These are phyloP conservation scores for Cybosia mesomella DNA, from an alignment of 2,888 invertebrate species.

Conservation along the genomic window DNA sequence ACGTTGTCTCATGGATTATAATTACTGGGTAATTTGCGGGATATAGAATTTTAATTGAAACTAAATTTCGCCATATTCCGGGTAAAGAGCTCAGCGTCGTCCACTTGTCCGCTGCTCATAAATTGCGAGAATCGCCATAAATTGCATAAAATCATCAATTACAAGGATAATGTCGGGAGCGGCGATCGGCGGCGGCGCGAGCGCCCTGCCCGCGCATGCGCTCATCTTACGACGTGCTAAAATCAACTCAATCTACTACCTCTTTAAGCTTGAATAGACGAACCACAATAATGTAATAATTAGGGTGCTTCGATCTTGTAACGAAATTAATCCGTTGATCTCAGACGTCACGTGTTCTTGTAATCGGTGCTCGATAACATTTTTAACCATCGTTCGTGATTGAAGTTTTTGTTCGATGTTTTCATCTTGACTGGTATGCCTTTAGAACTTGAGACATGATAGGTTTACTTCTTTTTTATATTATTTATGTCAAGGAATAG, in stretches of 20 bases:
- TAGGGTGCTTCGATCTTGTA: slow-evolving; percentile 58
- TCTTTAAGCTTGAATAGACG: slow-evolving; percentile 60
- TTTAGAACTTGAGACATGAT: background rate
- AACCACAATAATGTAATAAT: slow-evolving; percentile 56
- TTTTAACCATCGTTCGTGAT: slow-evolving; percentile 49
- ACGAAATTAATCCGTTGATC: slow-evolving; percentile 60
- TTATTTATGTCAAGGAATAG: background rate
- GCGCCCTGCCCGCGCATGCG: slow-evolving; percentile 50
- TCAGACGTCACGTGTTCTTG: slow-evolving; percentile 59
- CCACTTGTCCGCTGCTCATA: slow-evolving; percentile 84
- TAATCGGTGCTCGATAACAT: slow-evolving; percentile 55
- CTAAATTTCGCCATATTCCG: slow-evolving; percentile 68
- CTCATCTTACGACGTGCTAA: slow-evolving; percentile 68
- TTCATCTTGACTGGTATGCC: slow-evolving; percentile 3
- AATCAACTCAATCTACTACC: slow-evolving; percentile 66
- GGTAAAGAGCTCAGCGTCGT: slow-evolving; percentile 68
- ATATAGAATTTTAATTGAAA: slow-evolving; percentile 84
- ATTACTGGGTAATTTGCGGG: slow-evolving; percentile 81
- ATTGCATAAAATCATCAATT: slow-evolving; percentile 85
- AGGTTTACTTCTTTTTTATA: background rate
- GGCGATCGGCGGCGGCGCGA: slow-evolving; percentile 51
- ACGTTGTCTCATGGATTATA: slow-evolving; percentile 76
- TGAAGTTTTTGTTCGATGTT: slow-evolving; percentile 32
- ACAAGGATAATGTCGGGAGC: slow-evolving; percentile 79
- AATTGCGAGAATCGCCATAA: slow-evolving; percentile 84